phyloP scores from a whole-genome alignment of 2,113 vertebrate genomes.

The Phyllopteryx taeniolatus region DNA sequence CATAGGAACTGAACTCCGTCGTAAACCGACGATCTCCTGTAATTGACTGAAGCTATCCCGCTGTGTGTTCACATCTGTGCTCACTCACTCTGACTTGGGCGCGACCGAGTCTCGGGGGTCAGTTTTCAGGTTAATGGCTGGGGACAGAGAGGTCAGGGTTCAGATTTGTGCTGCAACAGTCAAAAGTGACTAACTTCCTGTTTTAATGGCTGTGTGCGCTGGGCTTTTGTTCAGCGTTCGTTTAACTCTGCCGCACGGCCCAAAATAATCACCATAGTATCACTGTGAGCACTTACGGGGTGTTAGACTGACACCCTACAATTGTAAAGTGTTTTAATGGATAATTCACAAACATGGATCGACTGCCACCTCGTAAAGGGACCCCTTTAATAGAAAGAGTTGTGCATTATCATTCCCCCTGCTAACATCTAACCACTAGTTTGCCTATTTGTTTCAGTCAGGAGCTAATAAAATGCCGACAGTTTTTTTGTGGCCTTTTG shows the following conservation, averaged over 20 bases:
- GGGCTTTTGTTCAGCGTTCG: constrained; percentile 24
- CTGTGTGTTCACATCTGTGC: neutral
- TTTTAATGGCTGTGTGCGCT: constrained; percentile 32
- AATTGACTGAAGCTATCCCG: too few species aligned
- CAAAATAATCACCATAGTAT: constrained; percentile 18
- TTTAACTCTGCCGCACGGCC: constrained; percentile 2
- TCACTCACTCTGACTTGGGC: constrained; percentile 31
- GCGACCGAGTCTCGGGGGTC: constrained; percentile 28
- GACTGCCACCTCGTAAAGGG: too few species aligned
- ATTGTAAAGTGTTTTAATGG: too few species aligned
- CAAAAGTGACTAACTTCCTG: constrained; percentile 38
- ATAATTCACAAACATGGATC: too few species aligned
- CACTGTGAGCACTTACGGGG: too few species aligned
- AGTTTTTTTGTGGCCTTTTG: neutral
- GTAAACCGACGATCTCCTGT: too few species aligned
- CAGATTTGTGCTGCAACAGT: constrained; percentile 22
- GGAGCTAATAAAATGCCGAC: neutral
- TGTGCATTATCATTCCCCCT: too few species aligned
- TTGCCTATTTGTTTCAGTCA: neutral
- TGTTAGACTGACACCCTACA: too few species aligned
- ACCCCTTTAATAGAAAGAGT: too few species aligned
- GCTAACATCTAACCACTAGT: too few species aligned
- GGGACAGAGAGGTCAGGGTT: constrained; percentile 48
- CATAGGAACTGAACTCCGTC: too few species aligned
- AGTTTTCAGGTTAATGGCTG: constrained; percentile 34